A percentile compares a stretch with the other conserved stretches of the same genome.
Evolutionary conservation across 2,888 invertebrate species (phyloP).

Genomic region (Sialis lutaria): DNA sequence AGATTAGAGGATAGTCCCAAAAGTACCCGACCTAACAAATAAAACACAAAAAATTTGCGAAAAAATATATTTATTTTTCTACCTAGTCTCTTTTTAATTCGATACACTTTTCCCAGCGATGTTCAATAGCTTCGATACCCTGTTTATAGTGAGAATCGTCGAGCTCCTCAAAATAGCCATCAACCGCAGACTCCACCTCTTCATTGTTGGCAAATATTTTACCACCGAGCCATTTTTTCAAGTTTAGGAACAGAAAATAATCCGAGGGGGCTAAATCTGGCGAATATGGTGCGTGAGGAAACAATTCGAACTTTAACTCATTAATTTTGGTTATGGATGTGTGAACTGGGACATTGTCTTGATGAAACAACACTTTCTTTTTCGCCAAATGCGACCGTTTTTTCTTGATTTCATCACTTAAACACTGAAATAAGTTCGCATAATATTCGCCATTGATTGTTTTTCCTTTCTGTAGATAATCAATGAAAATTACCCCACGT

Average conservation of each 20-base stretch:
- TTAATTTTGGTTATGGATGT: constrained; percentile 1
- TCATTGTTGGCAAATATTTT: not conserved
- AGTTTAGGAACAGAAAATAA: constrained; percentile 5
- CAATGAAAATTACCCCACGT: constrained; percentile 6
- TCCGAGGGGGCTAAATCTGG: constrained; percentile 9
- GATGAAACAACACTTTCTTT: constrained; percentile 11
- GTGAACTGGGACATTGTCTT: constrained; percentile 9
- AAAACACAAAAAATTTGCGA: too few species aligned
- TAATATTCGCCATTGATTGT: constrained; percentile 10
- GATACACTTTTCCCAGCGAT: too few species aligned
- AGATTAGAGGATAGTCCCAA: too few species aligned
- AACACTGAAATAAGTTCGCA: constrained; percentile 4
- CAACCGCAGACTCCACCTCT: not conserved
- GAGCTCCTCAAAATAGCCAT: too few species aligned
- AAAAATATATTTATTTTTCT: too few species aligned
- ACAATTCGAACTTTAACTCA: constrained; percentile 8
- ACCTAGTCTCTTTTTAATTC: too few species aligned
- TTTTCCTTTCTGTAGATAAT: constrained; percentile 8
- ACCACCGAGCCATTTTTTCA: not conserved
- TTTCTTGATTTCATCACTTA: constrained; percentile 8
- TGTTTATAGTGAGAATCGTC: too few species aligned
- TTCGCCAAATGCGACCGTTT: constrained; percentile 8
- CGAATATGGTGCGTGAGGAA: constrained; percentile 8
- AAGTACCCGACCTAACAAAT: too few species aligned
- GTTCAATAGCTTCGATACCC: too few species aligned